Evolutionary conservation across 2,888 invertebrate genomes (phyloP).

Genomic region (Diplazon laetatorius): DNA sequence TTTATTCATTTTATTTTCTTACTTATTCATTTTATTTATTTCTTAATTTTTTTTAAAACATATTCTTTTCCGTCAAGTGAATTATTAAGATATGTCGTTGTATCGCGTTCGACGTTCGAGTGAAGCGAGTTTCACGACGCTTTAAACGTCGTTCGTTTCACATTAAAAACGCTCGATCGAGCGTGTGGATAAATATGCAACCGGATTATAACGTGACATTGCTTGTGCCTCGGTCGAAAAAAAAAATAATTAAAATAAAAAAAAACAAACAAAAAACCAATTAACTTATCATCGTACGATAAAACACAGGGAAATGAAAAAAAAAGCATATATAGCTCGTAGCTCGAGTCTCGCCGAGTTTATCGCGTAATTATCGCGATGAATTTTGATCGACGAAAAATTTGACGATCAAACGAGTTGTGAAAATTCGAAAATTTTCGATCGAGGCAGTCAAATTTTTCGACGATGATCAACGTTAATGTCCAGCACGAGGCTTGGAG

Average conservation of each 20-base stretch:
- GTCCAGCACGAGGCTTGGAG: neutral
- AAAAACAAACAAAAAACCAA: no score
- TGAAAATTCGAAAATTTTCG: no score
- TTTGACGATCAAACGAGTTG: no score
- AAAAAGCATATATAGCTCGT: neutral
- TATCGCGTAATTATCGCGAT: neutral
- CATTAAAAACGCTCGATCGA: constrained; percentile 10
- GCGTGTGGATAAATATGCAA: neutral
- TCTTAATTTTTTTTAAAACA: constrained; percentile 28
- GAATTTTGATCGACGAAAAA: neutral
- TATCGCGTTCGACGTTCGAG: constrained; percentile 63
- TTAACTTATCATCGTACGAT: neutral
- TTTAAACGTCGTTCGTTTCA: neutral
- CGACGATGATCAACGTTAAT: neutral
- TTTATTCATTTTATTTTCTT: constrained; percentile 4
- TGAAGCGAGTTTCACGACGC: constrained; percentile 58
- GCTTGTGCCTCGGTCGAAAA: constrained; percentile 2
- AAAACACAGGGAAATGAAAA: neutral
- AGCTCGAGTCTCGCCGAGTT: no score
- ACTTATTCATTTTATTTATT: neutral
- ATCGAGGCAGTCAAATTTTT: neutral
- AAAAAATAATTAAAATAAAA: no score
- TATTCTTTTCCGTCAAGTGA: constrained; percentile 34
- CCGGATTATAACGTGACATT: neutral
- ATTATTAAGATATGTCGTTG: constrained; percentile 67